Conservation (phyloP, 2,113 vertebrate genomes). For the Halcyon senegalensis region DNA sequence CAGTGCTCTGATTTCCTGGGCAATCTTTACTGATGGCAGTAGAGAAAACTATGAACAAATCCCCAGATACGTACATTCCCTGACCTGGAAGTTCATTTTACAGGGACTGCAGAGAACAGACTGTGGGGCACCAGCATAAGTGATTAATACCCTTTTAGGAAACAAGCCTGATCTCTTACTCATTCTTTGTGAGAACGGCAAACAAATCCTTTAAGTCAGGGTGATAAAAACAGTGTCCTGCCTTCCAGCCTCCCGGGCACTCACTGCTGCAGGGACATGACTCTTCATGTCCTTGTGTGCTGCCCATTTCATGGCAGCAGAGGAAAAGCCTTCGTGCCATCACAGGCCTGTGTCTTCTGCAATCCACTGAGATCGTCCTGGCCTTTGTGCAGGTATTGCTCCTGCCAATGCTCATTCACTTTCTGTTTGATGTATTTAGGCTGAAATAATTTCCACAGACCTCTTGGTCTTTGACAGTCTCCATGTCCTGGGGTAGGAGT, state of each 20-base stretch:
- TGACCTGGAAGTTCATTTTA: neutral
- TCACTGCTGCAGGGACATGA: neutral
- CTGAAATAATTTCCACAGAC: neutral
- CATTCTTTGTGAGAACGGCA: neutral
- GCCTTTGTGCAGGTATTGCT: neutral
- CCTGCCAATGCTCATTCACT: neutral
- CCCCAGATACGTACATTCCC: neutral
- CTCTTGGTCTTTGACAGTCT: neutral
- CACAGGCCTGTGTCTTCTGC: neutral
- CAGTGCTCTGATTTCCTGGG: neutral
- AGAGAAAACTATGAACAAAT: neutral
- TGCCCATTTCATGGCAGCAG: neutral
- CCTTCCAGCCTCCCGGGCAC: neutral
- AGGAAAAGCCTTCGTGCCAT: neutral
- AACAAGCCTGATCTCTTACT: neutral
- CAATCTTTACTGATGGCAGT: neutral
- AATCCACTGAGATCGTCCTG: neutral
- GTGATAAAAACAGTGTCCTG: neutral
- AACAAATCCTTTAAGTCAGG: neutral
- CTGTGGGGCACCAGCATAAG: neutral
- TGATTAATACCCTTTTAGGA: constrained; percentile 2
- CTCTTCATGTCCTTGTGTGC: neutral
- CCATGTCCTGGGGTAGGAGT: neutral
- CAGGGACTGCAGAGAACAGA: neutral
- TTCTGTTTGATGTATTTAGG: neutral